Evolutionary conservation across 2,113 vertebrate species (phyloP), one percentile per base, ranked within the genome.

Genomic region (Etheostoma spectabile): DNA sequence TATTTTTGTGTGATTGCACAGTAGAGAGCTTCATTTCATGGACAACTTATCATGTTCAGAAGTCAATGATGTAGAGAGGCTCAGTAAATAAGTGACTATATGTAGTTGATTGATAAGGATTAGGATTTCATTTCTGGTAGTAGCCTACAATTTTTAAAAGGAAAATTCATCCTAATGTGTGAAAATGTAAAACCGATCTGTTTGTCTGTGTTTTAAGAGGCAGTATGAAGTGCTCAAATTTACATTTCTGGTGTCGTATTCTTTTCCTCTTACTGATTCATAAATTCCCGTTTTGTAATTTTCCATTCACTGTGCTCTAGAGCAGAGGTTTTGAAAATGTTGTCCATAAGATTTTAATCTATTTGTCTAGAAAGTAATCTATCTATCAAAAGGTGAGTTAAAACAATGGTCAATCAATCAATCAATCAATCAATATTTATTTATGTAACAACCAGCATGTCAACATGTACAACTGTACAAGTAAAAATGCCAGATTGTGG

Each of bases 1-100:
- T 82, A 24, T 60, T 84, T 69, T 83, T 61, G 45, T 49, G 68
- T 71, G 55, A 77, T 46, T 87, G 18, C 42, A 52, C 49, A 74
- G 72, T 46, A 74, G 27, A 38, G 46, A 53, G 13, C 55, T 71
- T 83, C 35, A 46, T 51, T 42, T 56, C 22, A 61, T 21, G 15
- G 55, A 77, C 11, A 6, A 30, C 0, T 45, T 35, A 38, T 42
- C 53, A 61, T 35, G 45, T 78, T 70, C 24, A 72, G 42, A 14
- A 76, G 35, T 59, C 48, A 62, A 2, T 6, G 61, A 68, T 27
- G 22, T 6, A 16, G 48, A 75, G 21, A 71, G 52, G 52, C 42
- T 4, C 22, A 62, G 6, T 72, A 57, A 42, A 22, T n/a, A 24
- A 61, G 38, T 38, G 38, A 10, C 10, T 12, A 67, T 49, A 8